Conservation (phyloP, 2,888 invertebrate species). For the Melanophora roralis region DNA sequence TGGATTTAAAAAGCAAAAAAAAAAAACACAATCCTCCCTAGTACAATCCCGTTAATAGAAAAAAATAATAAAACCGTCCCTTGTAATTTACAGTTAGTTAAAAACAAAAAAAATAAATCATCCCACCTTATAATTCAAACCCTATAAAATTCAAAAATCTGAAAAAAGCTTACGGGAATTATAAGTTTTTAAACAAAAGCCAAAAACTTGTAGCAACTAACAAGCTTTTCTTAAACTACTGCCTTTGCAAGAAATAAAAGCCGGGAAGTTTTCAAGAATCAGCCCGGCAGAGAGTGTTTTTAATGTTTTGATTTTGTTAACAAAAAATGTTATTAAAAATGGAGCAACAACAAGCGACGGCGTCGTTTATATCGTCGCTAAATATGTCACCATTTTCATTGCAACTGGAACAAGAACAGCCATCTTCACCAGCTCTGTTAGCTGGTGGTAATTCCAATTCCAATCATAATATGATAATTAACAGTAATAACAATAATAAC, state of each 20-base stretch:
- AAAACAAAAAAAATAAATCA: conserved; percentile 11
- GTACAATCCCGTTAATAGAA: conserved; percentile 5
- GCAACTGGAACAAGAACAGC: conserved; percentile 82
- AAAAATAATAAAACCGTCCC: conserved; percentile 38
- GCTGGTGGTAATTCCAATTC: conserved; percentile 63
- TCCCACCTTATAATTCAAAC: not conserved
- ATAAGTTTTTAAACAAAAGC: not conserved
- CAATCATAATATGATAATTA: conserved; percentile 50
- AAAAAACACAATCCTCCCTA: not conserved
- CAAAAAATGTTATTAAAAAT: conserved; percentile 88
- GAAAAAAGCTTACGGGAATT: conserved; percentile 35
- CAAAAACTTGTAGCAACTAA: not conserved
- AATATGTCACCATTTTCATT: conserved; percentile 92
- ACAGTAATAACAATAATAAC: conserved; percentile 63
- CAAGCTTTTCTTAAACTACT: not conserved
- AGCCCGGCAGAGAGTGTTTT: not conserved
- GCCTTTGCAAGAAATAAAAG: not conserved
- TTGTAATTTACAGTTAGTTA: conserved; percentile 9
- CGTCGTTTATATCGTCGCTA: conserved; percentile 91
- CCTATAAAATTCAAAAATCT: not conserved
- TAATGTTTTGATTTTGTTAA: conserved; percentile 42
- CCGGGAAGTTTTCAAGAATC: no score
- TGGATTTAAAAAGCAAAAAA: not conserved
- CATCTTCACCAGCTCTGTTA: conserved; percentile 80
- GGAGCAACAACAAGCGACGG: conserved; percentile 88